These are phyloP conservation scores for Zaprionus ornatus DNA, from an alignment of 1,140 invertebrate genomes.

Conservation along the genomic window DNA sequence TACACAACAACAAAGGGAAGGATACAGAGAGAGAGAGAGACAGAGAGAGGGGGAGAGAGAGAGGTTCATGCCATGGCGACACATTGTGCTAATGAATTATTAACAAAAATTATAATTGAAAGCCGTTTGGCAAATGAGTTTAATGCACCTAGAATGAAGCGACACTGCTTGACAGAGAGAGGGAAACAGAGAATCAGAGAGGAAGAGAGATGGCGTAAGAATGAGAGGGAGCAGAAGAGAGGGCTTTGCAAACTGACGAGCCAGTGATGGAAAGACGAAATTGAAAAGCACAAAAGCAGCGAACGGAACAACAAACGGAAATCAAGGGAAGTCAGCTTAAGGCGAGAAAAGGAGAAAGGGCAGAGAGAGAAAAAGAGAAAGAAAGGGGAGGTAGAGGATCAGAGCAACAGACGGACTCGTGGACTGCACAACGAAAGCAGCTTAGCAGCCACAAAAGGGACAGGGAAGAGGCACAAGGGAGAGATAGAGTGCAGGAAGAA, in stretches of 20 bases:
- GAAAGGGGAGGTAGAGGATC: background rate
- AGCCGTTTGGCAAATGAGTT: constrained; percentile 76
- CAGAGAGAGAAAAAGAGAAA: background rate
- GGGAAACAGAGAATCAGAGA: background rate
- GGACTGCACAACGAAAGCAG: constrained; percentile 68
- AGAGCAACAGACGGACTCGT: constrained; percentile 50
- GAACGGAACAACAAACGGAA: constrained; percentile 44
- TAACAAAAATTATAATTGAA: constrained; percentile 80
- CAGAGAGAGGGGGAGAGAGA: background rate
- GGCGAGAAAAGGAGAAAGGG: constrained; percentile 3
- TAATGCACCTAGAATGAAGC: constrained; percentile 56
- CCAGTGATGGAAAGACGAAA: constrained; percentile 35
- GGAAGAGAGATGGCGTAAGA: background rate
- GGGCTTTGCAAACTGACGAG: constrained; percentile 15
- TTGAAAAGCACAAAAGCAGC: constrained; percentile 35
- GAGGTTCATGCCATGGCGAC: constrained; percentile 40
- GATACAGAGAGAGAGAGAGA: background rate
- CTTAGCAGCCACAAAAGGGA: constrained; percentile 51
- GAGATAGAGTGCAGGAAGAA: too few relatives aligned
- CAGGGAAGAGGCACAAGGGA: background rate
- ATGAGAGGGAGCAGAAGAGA: background rate
- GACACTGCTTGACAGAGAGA: background rate
- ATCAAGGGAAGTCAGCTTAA: constrained; percentile 73
- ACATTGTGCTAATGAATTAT: constrained; percentile 78
- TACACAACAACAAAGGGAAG: constrained; percentile 20